Percentiles rank a stretch among this genome's conserved stretches.
phyloP scores from a whole-genome alignment of 2,797 vertebrate species.

The Anguilla anguilla region DNA sequence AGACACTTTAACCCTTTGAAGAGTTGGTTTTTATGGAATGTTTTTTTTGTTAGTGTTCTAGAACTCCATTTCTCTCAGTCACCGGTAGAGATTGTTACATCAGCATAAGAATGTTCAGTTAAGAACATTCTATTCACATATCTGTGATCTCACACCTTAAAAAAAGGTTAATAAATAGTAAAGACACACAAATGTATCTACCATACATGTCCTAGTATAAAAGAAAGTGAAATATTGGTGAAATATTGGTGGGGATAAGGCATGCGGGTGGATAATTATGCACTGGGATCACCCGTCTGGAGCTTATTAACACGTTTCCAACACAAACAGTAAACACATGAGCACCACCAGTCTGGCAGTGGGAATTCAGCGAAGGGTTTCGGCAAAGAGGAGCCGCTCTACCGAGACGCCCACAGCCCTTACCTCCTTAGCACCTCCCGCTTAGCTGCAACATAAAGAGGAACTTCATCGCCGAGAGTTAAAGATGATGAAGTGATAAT shows the following conservation, averaged over 20 bases:
- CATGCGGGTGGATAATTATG: not conserved
- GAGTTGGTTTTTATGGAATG: no score
- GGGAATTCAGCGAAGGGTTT: not conserved
- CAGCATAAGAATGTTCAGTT: no score
- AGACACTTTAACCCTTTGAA: no score
- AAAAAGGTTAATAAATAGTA: not conserved
- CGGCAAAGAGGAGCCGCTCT: not conserved
- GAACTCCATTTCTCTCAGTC: no score
- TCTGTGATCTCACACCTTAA: not conserved
- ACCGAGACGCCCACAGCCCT: not conserved
- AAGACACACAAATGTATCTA: not conserved
- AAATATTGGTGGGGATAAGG: not conserved
- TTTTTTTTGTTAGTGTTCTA: no score
- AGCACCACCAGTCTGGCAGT: not conserved
- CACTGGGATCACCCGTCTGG: not conserved
- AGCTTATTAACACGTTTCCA: not conserved
- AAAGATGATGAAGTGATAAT: slow-evolving; percentile 16
- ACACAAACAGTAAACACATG: not conserved
- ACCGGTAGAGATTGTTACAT: no score
- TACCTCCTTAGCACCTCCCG: not conserved
- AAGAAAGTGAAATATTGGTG: not conserved
- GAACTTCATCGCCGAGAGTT: not conserved
- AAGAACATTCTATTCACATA: no score
- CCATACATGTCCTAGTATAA: not conserved
- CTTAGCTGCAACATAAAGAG: not conserved